phyloP scores from a whole-genome alignment of 1,140 invertebrate species.

The Drosophila cardini region DNA sequence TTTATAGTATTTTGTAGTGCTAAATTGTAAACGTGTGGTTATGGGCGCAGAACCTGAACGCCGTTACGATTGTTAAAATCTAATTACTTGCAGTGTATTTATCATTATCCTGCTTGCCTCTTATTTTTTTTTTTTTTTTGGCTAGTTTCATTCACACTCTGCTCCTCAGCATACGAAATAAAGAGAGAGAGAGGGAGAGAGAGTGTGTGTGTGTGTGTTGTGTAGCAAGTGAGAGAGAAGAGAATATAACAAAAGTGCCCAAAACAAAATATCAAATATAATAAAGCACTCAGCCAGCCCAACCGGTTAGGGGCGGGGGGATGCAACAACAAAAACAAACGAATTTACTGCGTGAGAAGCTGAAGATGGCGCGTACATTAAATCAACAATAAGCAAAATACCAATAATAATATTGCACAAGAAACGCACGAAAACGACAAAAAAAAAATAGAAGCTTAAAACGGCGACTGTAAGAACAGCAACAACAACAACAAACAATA shows the following conservation, averaged over 20 bases:
- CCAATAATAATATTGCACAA: constrained; percentile 37
- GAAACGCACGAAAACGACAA: constrained; percentile 35
- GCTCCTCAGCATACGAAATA: neutral
- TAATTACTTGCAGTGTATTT: constrained; percentile 2
- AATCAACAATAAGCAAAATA: constrained; percentile 29
- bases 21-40: constrained; percentile 18
- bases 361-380: constrained; percentile 59
- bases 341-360: constrained; percentile 27
- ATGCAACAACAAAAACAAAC: constrained; percentile 12
- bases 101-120: neutral
- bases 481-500: constrained; percentile 18
- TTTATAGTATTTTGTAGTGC: constrained; percentile 28
- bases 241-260: constrained; percentile 9
- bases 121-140: neutral
- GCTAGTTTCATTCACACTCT: constrained; percentile 8
- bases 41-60: constrained; percentile 2
- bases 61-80: neutral
- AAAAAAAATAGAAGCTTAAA: neutral
- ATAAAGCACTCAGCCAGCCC: constrained; percentile 8
- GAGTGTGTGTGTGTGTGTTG: too few relatives aligned
- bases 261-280: constrained; percentile 18
- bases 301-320: constrained; percentile 16
- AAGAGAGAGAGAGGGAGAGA: neutral
- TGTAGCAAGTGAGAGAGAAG: too few relatives aligned
- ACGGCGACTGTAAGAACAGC: constrained; percentile 10